Conservation (phyloP, 2,888 invertebrate species). For the Cataglyphis cursor region DNA sequence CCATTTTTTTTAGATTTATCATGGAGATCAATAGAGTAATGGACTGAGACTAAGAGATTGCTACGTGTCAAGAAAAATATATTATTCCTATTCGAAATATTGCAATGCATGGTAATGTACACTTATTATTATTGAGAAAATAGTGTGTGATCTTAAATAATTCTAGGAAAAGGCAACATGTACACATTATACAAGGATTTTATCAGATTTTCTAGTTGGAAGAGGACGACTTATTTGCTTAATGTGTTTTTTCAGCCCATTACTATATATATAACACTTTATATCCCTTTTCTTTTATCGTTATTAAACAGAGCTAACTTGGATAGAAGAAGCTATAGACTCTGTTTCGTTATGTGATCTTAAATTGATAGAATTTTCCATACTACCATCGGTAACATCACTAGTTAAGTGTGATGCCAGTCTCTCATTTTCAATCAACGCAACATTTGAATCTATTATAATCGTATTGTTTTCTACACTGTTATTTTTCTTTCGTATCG, state of each 20-base stretch:
- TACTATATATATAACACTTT: slow-evolving; percentile 51
- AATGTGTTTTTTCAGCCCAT: slow-evolving; percentile 56
- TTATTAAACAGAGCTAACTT: slow-evolving; percentile 89
- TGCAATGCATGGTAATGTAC: slow-evolving; percentile 37
- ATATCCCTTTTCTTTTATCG: slow-evolving; percentile 25
- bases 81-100: slow-evolving; percentile 45
- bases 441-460: slow-evolving; percentile 86
- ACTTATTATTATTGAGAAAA: slow-evolving; percentile 36
- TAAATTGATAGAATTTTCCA: slow-evolving; percentile 88
- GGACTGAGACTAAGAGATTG: slow-evolving; percentile 32
- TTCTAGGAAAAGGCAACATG: slow-evolving; percentile 48
- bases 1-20: slow-evolving; percentile 59
- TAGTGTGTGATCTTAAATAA: slow-evolving; percentile 47
- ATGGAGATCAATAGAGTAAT: slow-evolving; percentile 70
- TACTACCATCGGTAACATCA: slow-evolving; percentile 79
- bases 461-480: slow-evolving; percentile 84
- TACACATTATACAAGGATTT: slow-evolving; percentile 36
- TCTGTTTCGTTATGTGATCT: slow-evolving; percentile 87
- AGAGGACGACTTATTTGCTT: slow-evolving; percentile 38
- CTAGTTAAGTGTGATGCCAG: slow-evolving; percentile 67
- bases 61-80: slow-evolving; percentile 49
- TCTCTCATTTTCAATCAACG: slow-evolving; percentile 85
- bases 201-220: slow-evolving; percentile 38
- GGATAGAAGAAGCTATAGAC: slow-evolving; percentile 88
- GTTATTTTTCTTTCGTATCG: slow-evolving; percentile 86